phyloP scores from a whole-genome alignment of 2,797 vertebrate species.

The Ctenopoma kingsleyae region DNA sequence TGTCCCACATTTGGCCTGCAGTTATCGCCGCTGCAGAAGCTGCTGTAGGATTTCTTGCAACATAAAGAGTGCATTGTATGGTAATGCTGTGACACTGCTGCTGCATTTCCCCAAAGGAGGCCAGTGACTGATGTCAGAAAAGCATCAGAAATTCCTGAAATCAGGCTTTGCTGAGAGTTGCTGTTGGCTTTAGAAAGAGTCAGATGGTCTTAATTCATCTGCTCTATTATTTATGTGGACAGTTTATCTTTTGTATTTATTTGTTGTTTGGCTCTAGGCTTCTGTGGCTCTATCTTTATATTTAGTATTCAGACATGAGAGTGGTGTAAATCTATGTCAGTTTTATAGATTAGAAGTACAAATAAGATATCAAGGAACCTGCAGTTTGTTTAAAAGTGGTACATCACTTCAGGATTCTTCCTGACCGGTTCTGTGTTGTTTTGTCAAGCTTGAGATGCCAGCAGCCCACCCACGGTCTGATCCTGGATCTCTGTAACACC shows the following conservation, averaged over 20 bases:
- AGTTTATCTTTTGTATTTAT: neutral
- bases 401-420: neutral
- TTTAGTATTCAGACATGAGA: neutral
- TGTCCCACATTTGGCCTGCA: slow-evolving; percentile 59
- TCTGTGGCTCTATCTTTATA: neutral
- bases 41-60: slow-evolving; percentile 24
- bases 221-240: neutral
- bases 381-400: slow-evolving; percentile 3
- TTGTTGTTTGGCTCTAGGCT: neutral
- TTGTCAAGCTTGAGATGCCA: slow-evolving; percentile 21
- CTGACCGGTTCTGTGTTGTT: neutral
- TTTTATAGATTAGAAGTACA: neutral
- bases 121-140: slow-evolving; percentile 40
- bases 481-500: slow-evolving; percentile 39
- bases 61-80: slow-evolving; percentile 40
- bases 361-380: neutral
- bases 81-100: slow-evolving; percentile 39
- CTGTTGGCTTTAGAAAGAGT: slow-evolving; percentile 12
- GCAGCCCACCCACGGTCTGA: slow-evolving; percentile 23
- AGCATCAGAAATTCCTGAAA: slow-evolving; percentile 44
- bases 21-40: slow-evolving; percentile 19
- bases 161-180: slow-evolving; percentile 18
- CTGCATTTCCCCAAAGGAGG: slow-evolving; percentile 36
- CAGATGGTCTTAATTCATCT: neutral
- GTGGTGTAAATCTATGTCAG: neutral